Evolutionary conservation across 1,140 invertebrate species (phyloP).

Genomic region (Dolichoris vasculosae): DNA sequence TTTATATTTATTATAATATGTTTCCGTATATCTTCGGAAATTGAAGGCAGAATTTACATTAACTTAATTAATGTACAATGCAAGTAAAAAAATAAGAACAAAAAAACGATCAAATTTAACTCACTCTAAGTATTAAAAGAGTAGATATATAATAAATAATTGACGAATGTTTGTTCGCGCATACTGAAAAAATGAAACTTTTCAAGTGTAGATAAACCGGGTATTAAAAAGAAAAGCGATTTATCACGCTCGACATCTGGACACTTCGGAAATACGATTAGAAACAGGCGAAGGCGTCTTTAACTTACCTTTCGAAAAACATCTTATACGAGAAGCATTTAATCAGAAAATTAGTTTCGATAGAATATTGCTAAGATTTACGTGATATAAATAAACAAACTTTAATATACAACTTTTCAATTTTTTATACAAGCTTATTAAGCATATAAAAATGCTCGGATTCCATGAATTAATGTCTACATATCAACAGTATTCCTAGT

Average conservation of each 20-base stretch:
- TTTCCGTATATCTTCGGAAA: too few species aligned
- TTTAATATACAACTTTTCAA: not conserved
- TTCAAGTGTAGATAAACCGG: not conserved
- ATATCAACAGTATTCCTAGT: too few species aligned
- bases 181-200: not conserved
- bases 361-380: too few species aligned
- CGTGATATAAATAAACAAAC: too few species aligned
- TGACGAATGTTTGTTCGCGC: not conserved
- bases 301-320: not conserved
- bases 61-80: too few species aligned
- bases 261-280: not conserved
- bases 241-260: not conserved
- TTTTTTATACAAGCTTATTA: not conserved
- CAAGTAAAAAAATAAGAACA: too few species aligned
- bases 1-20: too few species aligned
- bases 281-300: not conserved
- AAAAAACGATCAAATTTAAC: too few species aligned
- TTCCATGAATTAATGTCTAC: too few species aligned
- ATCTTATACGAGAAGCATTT: not conserved
- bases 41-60: too few species aligned
- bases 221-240: not conserved
- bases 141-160: too few species aligned
- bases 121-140: too few species aligned
- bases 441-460: not conserved
- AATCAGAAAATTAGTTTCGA: not conserved